phyloP scores from a whole-genome alignment of 2,888 invertebrate genomes.

The Tubulanus polymorphus region DNA sequence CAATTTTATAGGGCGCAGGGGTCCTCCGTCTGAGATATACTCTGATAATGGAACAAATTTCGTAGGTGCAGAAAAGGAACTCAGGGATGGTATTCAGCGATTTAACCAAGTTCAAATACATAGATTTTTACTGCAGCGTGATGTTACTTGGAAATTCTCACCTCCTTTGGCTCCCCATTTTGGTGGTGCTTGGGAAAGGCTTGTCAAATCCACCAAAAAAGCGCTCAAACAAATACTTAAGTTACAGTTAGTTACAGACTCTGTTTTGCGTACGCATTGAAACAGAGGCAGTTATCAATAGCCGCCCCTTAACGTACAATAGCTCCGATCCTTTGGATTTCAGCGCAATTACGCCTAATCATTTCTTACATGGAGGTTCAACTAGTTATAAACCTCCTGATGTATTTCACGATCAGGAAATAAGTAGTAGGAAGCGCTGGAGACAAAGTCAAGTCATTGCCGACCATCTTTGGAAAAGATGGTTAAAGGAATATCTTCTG shows the following conservation, averaged over 20 bases:
- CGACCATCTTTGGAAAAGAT: not conserved
- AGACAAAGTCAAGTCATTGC: not conserved
- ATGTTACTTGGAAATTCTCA: constrained; percentile 25
- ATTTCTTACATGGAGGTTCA: constrained; percentile 23
- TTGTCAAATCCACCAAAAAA: constrained; percentile 21
- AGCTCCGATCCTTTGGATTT: not conserved
- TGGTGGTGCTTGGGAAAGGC: constrained; percentile 20
- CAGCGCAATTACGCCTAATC: constrained; percentile 18
- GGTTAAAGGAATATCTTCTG: not conserved
- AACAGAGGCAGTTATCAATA: too few relatives aligned
- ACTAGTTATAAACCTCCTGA: too few relatives aligned
- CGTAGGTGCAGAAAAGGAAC: too few relatives aligned
- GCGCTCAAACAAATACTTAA: constrained; percentile 20
- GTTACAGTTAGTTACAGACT: constrained; percentile 19
- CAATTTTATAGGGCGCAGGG: too few relatives aligned
- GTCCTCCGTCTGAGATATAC: too few relatives aligned
- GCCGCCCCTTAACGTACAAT: constrained; percentile 21
- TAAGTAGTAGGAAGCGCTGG: not conserved
- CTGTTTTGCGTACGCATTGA: constrained; percentile 19
- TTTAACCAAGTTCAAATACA: too few relatives aligned
- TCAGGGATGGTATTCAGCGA: too few relatives aligned
- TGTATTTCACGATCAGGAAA: too few relatives aligned
- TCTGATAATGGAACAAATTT: too few relatives aligned
- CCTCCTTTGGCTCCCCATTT: constrained; percentile 23
- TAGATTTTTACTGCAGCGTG: too few relatives aligned